Evolutionary conservation across 2,797 vertebrate genomes (phyloP).

Genomic region (Sebastes iracundus): DNA sequence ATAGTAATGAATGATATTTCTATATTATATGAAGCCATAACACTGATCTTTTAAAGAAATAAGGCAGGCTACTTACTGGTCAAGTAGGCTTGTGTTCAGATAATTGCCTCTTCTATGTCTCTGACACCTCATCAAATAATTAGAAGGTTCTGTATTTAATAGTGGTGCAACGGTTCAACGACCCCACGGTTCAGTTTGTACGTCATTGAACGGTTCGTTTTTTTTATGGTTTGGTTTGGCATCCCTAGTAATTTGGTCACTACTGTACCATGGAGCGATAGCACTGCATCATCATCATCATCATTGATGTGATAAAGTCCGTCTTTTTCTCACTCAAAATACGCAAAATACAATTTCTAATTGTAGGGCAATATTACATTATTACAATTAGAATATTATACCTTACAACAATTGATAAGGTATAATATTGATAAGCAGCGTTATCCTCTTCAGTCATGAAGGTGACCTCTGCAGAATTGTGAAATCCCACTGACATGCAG

Average conservation of each 20-base stretch:
- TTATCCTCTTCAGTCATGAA: constrained; percentile 15
- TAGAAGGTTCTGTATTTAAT: accelerated
- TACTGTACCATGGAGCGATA: background rate
- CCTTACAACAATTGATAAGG: background rate
- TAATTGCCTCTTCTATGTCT: no score
- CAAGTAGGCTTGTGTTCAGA: no score
- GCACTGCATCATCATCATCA: background rate
- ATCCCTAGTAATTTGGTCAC: background rate
- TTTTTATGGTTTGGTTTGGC: no score
- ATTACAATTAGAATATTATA: background rate
- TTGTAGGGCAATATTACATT: background rate
- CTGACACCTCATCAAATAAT: no score
- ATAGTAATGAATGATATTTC: no score
- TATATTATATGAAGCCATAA: no score
- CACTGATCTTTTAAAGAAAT: no score
- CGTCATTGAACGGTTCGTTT: no score
- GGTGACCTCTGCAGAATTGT: constrained; percentile 48
- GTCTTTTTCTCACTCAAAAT: background rate
- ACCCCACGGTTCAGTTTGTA: no score
- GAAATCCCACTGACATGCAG: constrained; percentile 32
- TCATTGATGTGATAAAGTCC: background rate
- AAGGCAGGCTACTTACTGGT: no score
- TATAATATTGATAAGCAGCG: background rate
- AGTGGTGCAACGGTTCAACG: no score
- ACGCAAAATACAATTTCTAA: background rate